These are phyloP conservation scores for Ispidina picta DNA, from an alignment of 2,797 vertebrate species.

Conservation along the genomic window DNA sequence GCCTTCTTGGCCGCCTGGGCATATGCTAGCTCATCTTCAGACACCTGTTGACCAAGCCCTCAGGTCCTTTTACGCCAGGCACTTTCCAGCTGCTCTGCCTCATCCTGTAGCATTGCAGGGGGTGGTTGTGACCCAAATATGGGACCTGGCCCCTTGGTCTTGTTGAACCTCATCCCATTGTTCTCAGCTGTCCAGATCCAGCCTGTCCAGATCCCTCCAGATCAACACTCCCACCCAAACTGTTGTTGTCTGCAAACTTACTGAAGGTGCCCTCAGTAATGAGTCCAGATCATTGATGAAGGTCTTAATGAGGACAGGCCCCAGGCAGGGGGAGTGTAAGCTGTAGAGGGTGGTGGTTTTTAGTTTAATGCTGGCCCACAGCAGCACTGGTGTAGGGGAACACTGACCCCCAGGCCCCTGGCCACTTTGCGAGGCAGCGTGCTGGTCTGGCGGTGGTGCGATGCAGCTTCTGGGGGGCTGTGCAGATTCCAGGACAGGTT, in stretches of 20 bases:
- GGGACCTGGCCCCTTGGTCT: neutral
- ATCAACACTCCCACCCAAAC: neutral
- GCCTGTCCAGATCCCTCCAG: neutral
- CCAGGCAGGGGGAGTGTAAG: neutral
- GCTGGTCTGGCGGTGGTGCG: neutral
- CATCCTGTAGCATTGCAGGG: too few species aligned
- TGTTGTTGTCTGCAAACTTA: neutral
- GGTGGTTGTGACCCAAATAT: neutral
- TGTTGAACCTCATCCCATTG: neutral
- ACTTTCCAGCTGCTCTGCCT: too few species aligned
- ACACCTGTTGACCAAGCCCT: too few species aligned
- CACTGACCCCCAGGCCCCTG: neutral
- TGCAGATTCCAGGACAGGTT: neutral
- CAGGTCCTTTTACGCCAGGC: neutral
- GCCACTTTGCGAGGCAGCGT: neutral
- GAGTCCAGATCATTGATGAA: neutral
- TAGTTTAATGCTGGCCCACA: neutral
- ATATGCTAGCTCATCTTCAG: neutral
- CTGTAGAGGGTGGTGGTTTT: neutral
- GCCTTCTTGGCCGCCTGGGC: neutral
- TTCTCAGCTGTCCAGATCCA: neutral
- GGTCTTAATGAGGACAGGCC: neutral
- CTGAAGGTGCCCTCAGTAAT: neutral
- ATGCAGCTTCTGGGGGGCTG: neutral
- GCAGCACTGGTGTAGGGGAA: neutral